Base-by-base conservation (phyloP, 2,797 vertebrate species). In the Phalloptychus januarius region DNA sequence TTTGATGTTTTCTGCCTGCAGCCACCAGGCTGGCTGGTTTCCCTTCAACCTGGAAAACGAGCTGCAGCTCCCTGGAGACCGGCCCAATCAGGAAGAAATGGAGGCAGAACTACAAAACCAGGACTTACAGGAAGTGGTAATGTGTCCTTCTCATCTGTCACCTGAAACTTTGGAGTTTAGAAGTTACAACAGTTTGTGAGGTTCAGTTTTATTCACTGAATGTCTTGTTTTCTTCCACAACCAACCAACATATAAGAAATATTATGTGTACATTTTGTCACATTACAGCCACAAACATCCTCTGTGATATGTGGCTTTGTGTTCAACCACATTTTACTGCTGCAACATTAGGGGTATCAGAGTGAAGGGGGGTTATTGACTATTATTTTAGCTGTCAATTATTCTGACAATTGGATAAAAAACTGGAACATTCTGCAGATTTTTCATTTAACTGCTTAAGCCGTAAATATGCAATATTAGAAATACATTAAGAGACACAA, bases 11-110 rank as follows among this genome's bases (percentile, higher is more conserved):
- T 79, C 6, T 67, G 71, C 75, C 63, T 77, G 71, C 91, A 99
- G 98, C 87, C 97, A 98, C 85, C 97, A 98, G 88, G 97, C 97
- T 63, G 97, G 97, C 84, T 98, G 97, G 97, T 98, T 99, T 88
- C 98, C 97, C 56, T 98, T 98, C 81, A 96, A 97, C 88, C 96
- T 97, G 86, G 97, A 98, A 83, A 96, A 96, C 71, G 96, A 96
- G 67, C 96, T 96, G 0, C 96, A 95, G 88, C 95, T 96, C 78
- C 94, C 93, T 1, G 95, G 94, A 31, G 94, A 94, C 0, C 91
- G 95, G 76, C 93, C 91, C 77, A 96, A 97, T 83, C 96, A 89
- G 77, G 97, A 97, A 0, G 96, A 95, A 15, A 86, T 92, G 38
- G 96, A 97, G 63, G 96, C 86, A 80, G 94, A 96, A n/a, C 93